A percentile compares a stretch with the other conserved stretches of the same genome.
Conservation (phyloP, 2,113 vertebrate species). For the Anhinga rufa region DNA sequence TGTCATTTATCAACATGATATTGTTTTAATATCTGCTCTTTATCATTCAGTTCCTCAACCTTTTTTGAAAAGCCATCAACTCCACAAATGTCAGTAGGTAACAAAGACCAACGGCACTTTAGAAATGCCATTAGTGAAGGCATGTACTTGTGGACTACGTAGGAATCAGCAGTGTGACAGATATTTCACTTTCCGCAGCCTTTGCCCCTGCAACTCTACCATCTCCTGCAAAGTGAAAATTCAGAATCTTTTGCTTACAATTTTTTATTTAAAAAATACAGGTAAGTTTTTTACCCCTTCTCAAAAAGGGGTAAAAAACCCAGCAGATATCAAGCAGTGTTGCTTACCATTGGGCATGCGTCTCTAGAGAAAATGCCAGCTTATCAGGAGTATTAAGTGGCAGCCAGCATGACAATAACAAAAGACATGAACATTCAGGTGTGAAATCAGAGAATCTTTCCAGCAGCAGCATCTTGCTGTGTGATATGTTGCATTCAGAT, state of each 20-base stretch:
- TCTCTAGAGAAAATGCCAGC: neutral
- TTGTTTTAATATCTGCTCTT: neutral
- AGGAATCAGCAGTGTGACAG: neutral
- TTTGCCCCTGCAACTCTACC: neutral
- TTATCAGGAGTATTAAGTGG: neutral
- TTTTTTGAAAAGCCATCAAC: neutral
- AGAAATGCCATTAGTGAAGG: neutral
- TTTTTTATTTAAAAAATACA: neutral
- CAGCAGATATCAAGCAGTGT: neutral
- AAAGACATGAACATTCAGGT: neutral
- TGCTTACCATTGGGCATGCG: neutral
- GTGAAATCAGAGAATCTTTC: constrained; percentile 8
- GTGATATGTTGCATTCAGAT: neutral
- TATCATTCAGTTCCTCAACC: neutral
- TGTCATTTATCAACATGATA: neutral
- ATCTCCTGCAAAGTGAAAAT: neutral
- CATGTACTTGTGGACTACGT: neutral
- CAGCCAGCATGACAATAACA: neutral
- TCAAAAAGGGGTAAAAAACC: too few relatives aligned
- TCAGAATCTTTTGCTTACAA: neutral
- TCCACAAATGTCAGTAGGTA: neutral
- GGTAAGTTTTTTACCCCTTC: neutral
- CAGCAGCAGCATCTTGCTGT: neutral
- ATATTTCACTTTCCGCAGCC: neutral
- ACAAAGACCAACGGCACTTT: neutral